Evolutionary conservation across 2,113 vertebrate species (phyloP).

Genomic region (Probosciger aterrimus): DNA sequence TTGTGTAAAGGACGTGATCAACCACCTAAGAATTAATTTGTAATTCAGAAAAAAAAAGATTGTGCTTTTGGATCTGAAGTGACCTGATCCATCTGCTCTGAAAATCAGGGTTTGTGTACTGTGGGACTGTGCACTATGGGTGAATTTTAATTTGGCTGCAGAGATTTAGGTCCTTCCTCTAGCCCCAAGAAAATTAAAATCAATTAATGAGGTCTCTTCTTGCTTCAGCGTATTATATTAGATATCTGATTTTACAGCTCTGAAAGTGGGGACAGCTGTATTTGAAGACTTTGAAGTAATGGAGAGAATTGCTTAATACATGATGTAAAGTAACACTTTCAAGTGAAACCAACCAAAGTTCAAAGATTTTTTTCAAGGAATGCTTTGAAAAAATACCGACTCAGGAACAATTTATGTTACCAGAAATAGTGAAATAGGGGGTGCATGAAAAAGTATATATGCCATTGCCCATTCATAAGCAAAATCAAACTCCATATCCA

Average conservation of each 20-base stretch:
- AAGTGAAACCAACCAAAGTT: constrained; percentile 26
- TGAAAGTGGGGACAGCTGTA: not conserved
- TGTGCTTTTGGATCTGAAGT: not conserved
- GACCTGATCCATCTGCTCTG: not conserved
- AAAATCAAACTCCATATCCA: constrained; percentile 5
- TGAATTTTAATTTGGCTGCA: not conserved
- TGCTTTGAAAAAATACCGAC: constrained; percentile 12
- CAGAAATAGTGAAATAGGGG: not conserved
- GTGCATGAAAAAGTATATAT: not conserved
- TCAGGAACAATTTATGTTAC: not conserved
- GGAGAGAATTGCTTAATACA: constrained; percentile 17
- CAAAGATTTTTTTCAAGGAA: not conserved
- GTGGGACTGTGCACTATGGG: not conserved
- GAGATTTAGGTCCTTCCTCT: not conserved
- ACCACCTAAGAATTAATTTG: not conserved
- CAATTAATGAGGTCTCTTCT: not conserved
- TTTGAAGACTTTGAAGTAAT: constrained; percentile 4
- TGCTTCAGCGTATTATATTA: not conserved
- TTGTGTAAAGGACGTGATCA: not conserved
- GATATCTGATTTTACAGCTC: not conserved
- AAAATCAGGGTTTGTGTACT: not conserved
- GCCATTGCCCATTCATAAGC: not conserved
- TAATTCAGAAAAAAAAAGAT: not conserved
- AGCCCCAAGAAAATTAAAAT: not conserved
- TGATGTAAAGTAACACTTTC: constrained; percentile 21